phyloP scores from a whole-genome alignment of 2,113 vertebrate genomes.

The Hydrolagus affinis region DNA sequence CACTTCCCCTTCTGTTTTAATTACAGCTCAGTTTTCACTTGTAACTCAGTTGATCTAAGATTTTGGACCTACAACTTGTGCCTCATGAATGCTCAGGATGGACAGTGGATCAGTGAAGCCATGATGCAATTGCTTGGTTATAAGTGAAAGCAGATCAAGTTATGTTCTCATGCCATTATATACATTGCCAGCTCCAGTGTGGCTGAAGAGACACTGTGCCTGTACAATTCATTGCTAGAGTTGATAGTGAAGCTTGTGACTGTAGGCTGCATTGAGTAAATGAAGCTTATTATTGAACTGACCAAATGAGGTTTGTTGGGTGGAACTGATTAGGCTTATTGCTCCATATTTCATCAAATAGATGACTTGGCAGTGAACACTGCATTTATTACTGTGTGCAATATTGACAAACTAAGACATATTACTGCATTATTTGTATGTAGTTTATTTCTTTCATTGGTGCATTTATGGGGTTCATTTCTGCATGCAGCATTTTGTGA shows the following conservation, averaged over 20 bases:
- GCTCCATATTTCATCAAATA: background rate
- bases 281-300: background rate
- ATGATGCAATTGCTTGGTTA: no score
- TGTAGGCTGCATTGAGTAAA: no score
- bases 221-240: background rate
- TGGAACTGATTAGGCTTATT: background rate
- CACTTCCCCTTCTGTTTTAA: background rate
- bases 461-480: background rate
- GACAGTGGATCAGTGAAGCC: no score
- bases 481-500: background rate
- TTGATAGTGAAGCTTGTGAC: background rate
- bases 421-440: background rate
- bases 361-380: background rate
- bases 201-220: background rate
- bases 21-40: background rate
- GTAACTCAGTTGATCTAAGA: no score
- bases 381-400: background rate
- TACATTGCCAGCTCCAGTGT: no score
- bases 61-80: no score
- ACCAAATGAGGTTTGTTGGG: background rate
- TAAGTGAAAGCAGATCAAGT: no score
- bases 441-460: background rate
- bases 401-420: conserved; percentile 3
- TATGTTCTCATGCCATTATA: no score
- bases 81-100: no score